These are phyloP conservation scores for Platorchestia sp. DNA, from an alignment of 1,140 invertebrate species.

Conservation along the genomic window DNA sequence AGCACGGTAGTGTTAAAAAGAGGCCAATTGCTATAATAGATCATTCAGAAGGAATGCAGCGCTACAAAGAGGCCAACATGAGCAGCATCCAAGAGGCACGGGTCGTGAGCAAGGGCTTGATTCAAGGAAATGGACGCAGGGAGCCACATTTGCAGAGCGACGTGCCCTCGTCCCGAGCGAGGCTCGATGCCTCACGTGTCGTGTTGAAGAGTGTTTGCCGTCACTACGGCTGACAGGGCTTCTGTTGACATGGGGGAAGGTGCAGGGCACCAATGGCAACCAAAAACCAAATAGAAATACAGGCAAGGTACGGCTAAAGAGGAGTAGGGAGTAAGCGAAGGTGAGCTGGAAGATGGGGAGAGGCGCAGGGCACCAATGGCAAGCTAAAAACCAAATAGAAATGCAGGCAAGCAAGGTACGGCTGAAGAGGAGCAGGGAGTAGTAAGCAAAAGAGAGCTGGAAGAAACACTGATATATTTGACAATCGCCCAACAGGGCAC, in stretches of 20 bases:
- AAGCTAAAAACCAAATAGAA: too few species aligned
- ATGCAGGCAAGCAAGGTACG: neutral
- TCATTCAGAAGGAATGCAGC: neutral
- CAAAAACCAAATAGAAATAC: too few species aligned
- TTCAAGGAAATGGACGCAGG: neutral
- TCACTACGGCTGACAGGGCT: slow-evolving; percentile 17
- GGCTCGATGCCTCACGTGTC: neutral
- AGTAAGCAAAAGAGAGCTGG: too few species aligned
- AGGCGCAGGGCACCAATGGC: too few species aligned
- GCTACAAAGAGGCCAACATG: too few species aligned
- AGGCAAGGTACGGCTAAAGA: neutral
- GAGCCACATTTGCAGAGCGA: neutral
- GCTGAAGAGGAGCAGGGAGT: too few species aligned
- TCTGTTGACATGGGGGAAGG: neutral
- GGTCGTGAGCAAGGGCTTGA: neutral
- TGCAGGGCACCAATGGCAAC: neutral
- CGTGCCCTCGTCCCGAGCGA: neutral
- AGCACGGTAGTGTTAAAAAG: too few species aligned
- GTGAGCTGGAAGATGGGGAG: neutral
- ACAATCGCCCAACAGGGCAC: too few species aligned
- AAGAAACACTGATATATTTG: too few species aligned
- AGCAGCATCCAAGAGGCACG: too few species aligned
- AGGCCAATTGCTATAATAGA: neutral
- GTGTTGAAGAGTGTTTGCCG: neutral
- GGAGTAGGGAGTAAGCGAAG: neutral